Evolutionary conservation across 2,113 vertebrate species (phyloP).

Genomic region (Telmatochromis brachygnathus): DNA sequence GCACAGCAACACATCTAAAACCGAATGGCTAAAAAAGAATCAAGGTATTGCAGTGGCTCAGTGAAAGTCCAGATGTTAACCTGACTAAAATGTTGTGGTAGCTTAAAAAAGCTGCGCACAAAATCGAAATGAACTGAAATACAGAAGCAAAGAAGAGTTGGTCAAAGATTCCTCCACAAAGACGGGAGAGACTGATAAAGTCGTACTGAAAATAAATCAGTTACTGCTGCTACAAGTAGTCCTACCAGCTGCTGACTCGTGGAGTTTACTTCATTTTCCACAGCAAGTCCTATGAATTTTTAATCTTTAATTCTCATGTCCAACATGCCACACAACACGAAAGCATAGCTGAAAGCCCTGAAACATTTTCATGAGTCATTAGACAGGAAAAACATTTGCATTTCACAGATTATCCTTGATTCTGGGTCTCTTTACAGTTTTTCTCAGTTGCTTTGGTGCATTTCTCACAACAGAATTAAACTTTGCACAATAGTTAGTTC

Average conservation of each 20-base stretch:
- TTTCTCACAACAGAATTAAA: no score
- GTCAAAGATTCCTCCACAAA: not conserved
- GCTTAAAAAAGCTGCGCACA: not conserved
- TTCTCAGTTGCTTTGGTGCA: no score
- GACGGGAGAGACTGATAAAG: not conserved
- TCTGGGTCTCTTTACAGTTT: not conserved
- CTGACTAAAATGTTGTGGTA: not conserved
- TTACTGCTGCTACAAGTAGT: not conserved
- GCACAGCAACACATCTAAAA: not conserved
- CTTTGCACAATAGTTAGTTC: no score
- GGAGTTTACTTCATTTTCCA: not conserved
- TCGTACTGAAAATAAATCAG: not conserved
- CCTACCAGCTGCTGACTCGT: not conserved
- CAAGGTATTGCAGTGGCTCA: not conserved
- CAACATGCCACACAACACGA: not conserved
- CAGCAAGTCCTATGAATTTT: not conserved
- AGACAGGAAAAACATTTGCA: fast-evolving
- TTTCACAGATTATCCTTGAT: not conserved
- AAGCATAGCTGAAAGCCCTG: not conserved
- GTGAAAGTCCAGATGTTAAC: not conserved
- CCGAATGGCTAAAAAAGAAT: not conserved
- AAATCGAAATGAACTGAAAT: not conserved
- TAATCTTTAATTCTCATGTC: not conserved
- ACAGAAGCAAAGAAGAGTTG: not conserved
- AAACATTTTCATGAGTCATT: not conserved